These are phyloP conservation scores for Zosterops borbonicus DNA, from an alignment of 2,113 vertebrate species.

Conservation along the genomic window DNA sequence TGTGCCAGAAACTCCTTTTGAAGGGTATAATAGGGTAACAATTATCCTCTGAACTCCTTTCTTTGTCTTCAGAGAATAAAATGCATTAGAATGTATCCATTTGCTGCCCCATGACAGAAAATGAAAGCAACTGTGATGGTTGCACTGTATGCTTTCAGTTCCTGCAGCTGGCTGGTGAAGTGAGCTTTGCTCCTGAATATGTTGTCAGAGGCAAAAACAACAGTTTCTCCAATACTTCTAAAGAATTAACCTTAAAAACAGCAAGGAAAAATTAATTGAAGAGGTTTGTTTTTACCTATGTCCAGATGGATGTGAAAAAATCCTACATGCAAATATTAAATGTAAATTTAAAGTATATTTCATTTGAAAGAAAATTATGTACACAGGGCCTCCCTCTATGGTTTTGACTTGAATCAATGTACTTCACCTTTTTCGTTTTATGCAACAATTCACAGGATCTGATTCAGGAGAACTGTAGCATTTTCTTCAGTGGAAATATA, in stretches of 20 bases:
- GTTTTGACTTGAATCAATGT: neutral
- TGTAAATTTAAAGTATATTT: neutral
- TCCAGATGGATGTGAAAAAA: neutral
- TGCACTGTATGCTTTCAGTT: neutral
- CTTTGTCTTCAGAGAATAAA: constrained; percentile 34
- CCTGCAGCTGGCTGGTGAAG: neutral
- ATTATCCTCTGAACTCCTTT: constrained; percentile 35
- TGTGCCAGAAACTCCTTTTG: constrained; percentile 3
- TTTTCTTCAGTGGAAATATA: neutral
- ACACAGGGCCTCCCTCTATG: neutral
- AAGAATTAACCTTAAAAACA: neutral
- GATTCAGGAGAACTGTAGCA: neutral
- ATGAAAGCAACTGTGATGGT: neutral
- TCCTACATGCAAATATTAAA: neutral
- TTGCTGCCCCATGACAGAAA: neutral
- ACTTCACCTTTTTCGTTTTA: neutral
- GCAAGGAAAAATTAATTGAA: neutral
- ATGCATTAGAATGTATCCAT: neutral
- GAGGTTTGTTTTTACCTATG: neutral
- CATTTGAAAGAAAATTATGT: neutral
- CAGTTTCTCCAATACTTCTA: neutral
- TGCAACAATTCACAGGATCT: neutral
- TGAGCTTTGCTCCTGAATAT: neutral
- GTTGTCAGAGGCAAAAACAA: neutral
- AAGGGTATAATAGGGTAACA: constrained; percentile 21